Evolutionary conservation across 2,888 invertebrate species (phyloP).

Genomic region (Nematopogon swammerdamellus): DNA sequence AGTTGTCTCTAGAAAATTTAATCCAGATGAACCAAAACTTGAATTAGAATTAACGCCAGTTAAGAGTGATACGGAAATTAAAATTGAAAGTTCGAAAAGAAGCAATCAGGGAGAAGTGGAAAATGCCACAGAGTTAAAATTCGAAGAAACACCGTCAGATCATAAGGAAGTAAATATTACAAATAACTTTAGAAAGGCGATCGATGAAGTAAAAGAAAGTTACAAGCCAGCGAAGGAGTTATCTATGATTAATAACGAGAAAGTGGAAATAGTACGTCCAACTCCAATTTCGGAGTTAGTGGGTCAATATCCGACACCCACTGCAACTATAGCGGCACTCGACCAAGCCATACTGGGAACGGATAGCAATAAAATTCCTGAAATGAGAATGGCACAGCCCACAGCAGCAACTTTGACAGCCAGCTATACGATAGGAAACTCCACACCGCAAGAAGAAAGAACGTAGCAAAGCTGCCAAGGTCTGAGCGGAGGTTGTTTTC

Average conservation of each 20-base stretch:
- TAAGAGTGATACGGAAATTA: too few relatives aligned
- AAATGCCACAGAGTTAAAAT: too few relatives aligned
- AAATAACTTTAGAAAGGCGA: too few relatives aligned
- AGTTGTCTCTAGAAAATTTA: too few relatives aligned
- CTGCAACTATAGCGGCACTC: slow-evolving; percentile 31
- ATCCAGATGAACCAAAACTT: too few relatives aligned
- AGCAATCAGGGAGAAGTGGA: too few relatives aligned
- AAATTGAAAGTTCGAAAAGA: too few relatives aligned
- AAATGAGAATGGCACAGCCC: slow-evolving; percentile 2
- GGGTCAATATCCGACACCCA: slow-evolving; percentile 28
- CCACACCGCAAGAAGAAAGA: slow-evolving; percentile 27
- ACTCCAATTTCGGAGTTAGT: slow-evolving; percentile 28
- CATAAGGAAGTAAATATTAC: too few relatives aligned
- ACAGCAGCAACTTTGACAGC: slow-evolving; percentile 21
- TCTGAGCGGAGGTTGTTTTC: slow-evolving; percentile 25
- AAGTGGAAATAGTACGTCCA: slow-evolving; percentile 38
- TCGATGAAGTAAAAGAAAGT: too few relatives aligned
- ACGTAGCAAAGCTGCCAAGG: slow-evolving; percentile 15
- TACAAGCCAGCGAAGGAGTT: slow-evolving; percentile 21
- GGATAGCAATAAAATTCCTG: slow-evolving; percentile 12
- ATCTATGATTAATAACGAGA: slow-evolving; percentile 33
- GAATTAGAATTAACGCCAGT: too few relatives aligned
- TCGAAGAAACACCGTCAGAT: too few relatives aligned
- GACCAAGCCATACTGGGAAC: slow-evolving; percentile 39
- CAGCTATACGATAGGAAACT: slow-evolving; percentile 15